phyloP scores from a whole-genome alignment of 2,113 vertebrate species.

The Bombycilla garrulus region DNA sequence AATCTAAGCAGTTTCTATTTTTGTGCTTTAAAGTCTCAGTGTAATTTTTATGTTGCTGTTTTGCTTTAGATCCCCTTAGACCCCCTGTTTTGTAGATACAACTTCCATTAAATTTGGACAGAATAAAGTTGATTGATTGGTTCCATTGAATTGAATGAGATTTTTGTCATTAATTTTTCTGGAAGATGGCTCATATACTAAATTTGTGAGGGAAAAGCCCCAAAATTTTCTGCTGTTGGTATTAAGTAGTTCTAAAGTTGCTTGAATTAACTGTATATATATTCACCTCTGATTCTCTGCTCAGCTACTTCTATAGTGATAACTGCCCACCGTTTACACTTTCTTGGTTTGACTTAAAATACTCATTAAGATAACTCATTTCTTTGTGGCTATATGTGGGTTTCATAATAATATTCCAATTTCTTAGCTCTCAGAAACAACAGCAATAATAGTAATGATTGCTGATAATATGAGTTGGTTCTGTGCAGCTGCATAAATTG shows the following conservation, averaged over 20 bases:
- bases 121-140: not conserved
- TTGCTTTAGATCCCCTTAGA: not conserved
- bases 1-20: not conserved
- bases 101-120: not conserved
- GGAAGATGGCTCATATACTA: not conserved
- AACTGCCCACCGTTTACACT: not conserved
- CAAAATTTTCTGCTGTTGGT: not conserved
- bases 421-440: not conserved
- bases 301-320: not conserved
- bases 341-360: slow-evolving; percentile 4
- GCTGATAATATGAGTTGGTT: not conserved
- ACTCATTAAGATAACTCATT: not conserved
- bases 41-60: not conserved
- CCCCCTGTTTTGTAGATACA: not conserved
- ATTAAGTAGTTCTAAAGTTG: not conserved
- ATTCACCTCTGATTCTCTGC: not conserved
- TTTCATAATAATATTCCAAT: not conserved
- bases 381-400: not conserved
- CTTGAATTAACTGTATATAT: not conserved
- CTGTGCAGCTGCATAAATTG: not conserved
- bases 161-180: not conserved
- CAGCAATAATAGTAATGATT: not conserved
- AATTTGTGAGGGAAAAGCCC: not conserved
- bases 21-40: not conserved
- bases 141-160: not conserved